These are phyloP conservation scores for Rafetus swinhoei DNA, from an alignment of 2,113 vertebrate species.

Conservation along the genomic window DNA sequence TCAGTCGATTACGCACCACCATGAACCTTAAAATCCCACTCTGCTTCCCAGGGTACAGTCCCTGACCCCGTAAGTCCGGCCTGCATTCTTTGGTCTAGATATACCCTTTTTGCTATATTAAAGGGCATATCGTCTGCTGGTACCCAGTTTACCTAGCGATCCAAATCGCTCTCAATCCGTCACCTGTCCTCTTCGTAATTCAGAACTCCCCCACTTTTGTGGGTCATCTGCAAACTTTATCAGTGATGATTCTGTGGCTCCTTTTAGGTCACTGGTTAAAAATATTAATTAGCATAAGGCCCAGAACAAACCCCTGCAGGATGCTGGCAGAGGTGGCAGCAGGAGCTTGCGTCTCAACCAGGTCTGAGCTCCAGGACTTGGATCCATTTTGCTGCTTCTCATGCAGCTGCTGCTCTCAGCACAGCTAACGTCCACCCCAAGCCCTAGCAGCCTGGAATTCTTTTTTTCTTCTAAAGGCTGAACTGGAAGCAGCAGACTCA, in stretches of 20 bases:
- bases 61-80: background rate
- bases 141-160: background rate
- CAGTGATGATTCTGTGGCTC: background rate
- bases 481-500: background rate
- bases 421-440: background rate
- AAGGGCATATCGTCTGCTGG: background rate
- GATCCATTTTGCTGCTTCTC: background rate
- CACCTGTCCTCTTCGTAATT: background rate
- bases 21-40: background rate
- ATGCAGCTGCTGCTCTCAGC: background rate
- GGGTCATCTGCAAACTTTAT: background rate
- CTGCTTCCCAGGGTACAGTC: background rate
- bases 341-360: background rate
- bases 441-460: background rate
- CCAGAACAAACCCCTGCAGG: background rate
- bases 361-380: background rate
- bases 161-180: background rate
- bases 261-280: background rate
- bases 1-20: background rate
- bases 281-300: background rate
- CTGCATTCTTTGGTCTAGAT: background rate
- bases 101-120: background rate
- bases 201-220: background rate
- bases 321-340: background rate
- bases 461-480: background rate